These are phyloP conservation scores for Gobio gobio DNA, from an alignment of 2,113 vertebrate species.

Conservation along the genomic window DNA sequence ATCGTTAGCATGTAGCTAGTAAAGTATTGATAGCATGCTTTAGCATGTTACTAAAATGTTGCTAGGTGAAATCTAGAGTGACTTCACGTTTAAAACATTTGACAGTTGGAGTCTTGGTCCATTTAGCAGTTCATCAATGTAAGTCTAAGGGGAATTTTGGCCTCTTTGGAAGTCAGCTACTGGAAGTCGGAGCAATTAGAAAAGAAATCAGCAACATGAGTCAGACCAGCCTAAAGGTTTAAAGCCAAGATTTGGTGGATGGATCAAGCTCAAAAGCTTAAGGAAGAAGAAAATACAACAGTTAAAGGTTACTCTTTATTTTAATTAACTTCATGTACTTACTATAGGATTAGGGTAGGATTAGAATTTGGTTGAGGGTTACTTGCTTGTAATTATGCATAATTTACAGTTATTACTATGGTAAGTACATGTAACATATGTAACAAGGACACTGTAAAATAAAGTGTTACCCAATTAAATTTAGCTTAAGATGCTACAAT, in stretches of 20 bases:
- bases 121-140: not conserved
- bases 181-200: not conserved
- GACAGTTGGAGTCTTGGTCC: not conserved
- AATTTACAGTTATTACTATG: too few species aligned
- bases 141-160: slow-evolving; percentile 1
- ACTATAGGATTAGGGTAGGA: too few species aligned
- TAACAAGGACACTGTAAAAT: too few species aligned
- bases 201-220: not conserved
- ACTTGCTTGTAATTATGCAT: too few species aligned
- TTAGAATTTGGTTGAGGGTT: too few species aligned
- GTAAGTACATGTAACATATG: too few species aligned
- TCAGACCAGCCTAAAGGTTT: not conserved
- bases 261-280: not conserved
- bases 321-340: too few species aligned
- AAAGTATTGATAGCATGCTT: not conserved
- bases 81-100: not conserved
- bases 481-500: not conserved
- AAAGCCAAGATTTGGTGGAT: not conserved
- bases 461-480: not conserved
- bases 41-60: not conserved
- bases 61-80: not conserved
- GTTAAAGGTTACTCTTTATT: too few species aligned
- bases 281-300: not conserved
- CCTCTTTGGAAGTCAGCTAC: not conserved
- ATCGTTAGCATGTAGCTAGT: not conserved